Base-by-base conservation (phyloP, 2,797 vertebrate species). In the Spatula clypeata region DNA sequence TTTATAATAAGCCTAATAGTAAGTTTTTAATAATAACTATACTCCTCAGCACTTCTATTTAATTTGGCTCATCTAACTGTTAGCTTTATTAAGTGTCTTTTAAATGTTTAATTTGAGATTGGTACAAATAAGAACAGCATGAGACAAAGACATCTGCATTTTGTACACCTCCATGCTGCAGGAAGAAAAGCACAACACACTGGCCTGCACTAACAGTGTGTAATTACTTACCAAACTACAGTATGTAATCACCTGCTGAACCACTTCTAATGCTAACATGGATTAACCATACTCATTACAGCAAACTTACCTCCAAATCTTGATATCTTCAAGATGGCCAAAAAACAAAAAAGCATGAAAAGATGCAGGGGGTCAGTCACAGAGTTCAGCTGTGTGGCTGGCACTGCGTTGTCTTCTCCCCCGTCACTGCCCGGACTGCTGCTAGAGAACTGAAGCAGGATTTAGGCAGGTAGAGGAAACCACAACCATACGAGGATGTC, bases 11-110 rank as follows among this genome's bases (percentile, higher is more conserved):
- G 58, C 47, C 38, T 45, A 65, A 64, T n/a, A 62, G 13, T 24
- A 76, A 44, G 65, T 71, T 90, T 81, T 75, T 49, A 49, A 49
- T 49, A 49, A 24, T 49, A 49, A 90, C 73, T 79, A 53, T 9
- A 27, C 79, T 81, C 54, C 62, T 92, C 67, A 57, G 16, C 88
- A 93, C 61, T 62, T 88, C 66, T 82, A 10, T 76, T 90, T 66
- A 54, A 86, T 77, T 65, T 92, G 53, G 54, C 34, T 82, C 5
- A 0, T 86, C 36, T 65, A 36, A 80, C 62, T 71, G 72, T 71
- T 82, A 44, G 88, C 67, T 94, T 92, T 89, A 90, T 93, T 92
- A 92, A 92, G 36, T 87, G 42, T 38, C 49, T 92, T 45, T 91
- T 93, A 72, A 86, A 86, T 90, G 61, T 93, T 93, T 91, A 38